Base-by-base conservation (phyloP, 2,888 invertebrate species). In the Agrenia bidenticulata region DNA sequence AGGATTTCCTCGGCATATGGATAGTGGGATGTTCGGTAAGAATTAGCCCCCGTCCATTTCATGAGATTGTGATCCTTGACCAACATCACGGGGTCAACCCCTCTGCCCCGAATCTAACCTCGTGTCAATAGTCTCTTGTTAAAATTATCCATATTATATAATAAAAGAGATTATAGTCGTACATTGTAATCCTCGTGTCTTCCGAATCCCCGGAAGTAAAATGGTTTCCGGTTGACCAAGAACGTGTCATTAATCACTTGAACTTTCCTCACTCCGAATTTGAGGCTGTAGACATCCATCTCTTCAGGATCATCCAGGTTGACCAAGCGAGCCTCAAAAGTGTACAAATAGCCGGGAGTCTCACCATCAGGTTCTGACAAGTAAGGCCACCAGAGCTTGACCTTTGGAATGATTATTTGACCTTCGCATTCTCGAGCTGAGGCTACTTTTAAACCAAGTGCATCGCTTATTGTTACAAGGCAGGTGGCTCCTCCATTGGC, bases 1-100 rank as follows among this genome's bases (percentile, higher is more conserved):
- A 97, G 91, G 57, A 96, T 90, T 81, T 97, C 96, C 77, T 98
- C 97, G 0, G 96, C 94, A 80, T 98, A 98, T 0, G 98, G 98
- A 81, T 98, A 98, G 80, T 98, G 98, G 0, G 97, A 96, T 0
- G 98, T 98, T 26, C 97, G 85, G 82, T 94, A 96, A 0, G 90
- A 87, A 81, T 97, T 98, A 0, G 92, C 96, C 0, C 96, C 95
- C 61, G 95, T 84, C 98, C 98, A 99, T 79, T 90, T 88, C 55
- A 99, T 85, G 65, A 98, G 83, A 79, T 95, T 94, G 79, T 96
- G 90, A 80, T 99, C 98, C 77, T 93, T 90, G 1, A 92, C 87
- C 78, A 94, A 87, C 4, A 94, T 82, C 0, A 92, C 89, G 65
- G 88, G 85, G 79, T 98, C 96, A 78, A 95, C 84, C 13, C 97